Percentiles rank a stretch among this genome's conserved stretches.
phyloP scores from a whole-genome alignment of 2,797 vertebrate species.

The Argya squamiceps region DNA sequence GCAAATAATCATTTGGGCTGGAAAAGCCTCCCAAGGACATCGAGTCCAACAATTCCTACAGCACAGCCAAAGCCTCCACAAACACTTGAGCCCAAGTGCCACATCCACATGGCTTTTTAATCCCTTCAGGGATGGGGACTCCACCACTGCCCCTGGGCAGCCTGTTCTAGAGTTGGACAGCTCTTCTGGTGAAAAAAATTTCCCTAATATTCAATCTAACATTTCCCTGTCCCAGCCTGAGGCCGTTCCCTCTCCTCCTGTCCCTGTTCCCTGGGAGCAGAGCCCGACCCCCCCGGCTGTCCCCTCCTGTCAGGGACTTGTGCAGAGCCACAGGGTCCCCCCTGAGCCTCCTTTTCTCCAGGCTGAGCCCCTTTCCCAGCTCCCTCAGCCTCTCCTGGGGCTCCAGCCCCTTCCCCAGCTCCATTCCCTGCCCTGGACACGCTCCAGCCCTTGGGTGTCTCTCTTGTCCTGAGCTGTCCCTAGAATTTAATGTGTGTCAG shows the following conservation, averaged over 20 bases:
- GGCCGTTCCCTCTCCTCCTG: rapidly evolving
- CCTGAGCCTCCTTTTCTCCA: not conserved
- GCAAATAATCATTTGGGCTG: not conserved
- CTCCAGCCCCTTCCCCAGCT: not conserved
- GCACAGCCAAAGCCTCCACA: not conserved
- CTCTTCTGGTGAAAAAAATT: not conserved
- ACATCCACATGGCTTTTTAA: not conserved
- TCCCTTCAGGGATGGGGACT: rapidly evolving
- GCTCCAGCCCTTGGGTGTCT: not conserved
- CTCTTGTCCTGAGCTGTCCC: not conserved
- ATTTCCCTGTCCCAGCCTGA: rapidly evolving
- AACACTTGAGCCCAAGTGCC: rapidly evolving
- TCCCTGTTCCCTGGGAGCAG: not conserved
- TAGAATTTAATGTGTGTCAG: not conserved
- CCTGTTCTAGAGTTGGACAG: not conserved
- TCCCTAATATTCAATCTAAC: rapidly evolving
- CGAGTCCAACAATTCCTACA: not conserved
- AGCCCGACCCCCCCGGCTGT: not conserved
- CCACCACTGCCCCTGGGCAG: rapidly evolving
- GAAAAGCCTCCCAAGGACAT: not conserved
- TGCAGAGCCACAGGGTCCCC: not conserved
- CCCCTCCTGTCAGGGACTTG: not conserved
- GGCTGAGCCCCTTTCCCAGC: not conserved
- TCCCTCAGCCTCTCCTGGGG: not conserved
- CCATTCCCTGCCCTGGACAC: rapidly evolving